phyloP scores from a whole-genome alignment of 1,140 invertebrate species.

The Listronotus bonariensis region DNA sequence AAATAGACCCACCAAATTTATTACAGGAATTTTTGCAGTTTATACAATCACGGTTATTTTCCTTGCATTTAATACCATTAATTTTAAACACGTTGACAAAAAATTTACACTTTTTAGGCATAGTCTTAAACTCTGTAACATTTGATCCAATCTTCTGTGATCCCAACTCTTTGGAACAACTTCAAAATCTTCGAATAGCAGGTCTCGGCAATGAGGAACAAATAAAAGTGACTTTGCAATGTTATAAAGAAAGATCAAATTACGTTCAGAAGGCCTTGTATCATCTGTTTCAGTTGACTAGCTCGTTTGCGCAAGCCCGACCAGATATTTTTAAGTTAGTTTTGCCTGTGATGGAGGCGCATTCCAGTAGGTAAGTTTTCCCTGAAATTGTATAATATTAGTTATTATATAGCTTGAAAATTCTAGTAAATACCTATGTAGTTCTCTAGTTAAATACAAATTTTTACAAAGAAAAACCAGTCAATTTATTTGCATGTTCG shows the following conservation, averaged over 20 bases:
- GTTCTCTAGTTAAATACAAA: too few relatives aligned
- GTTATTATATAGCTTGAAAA: too few relatives aligned
- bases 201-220: slow-evolving; percentile 50
- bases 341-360: slow-evolving; percentile 70
- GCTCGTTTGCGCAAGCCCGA: slow-evolving; percentile 51
- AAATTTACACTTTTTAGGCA: slow-evolving; percentile 30
- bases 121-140: slow-evolving; percentile 46
- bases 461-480: too few relatives aligned
- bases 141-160: slow-evolving; percentile 47
- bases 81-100: too few relatives aligned
- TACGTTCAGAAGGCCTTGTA: slow-evolving; percentile 77
- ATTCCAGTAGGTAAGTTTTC: slow-evolving; percentile 60
- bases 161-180: slow-evolving; percentile 26
- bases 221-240: slow-evolving; percentile 61
- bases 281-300: slow-evolving; percentile 69
- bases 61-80: too few relatives aligned
- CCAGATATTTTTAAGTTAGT: slow-evolving; percentile 74
- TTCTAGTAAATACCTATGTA: too few relatives aligned
- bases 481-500: too few relatives aligned
- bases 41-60: too few relatives aligned
- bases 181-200: slow-evolving; percentile 44
- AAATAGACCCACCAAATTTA: too few relatives aligned
- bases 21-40: too few relatives aligned
- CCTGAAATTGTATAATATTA: too few relatives aligned
- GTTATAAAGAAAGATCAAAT: slow-evolving; percentile 62